Base-by-base conservation (phyloP, 2,888 invertebrate species). In the Scrobipalpa costella region DNA sequence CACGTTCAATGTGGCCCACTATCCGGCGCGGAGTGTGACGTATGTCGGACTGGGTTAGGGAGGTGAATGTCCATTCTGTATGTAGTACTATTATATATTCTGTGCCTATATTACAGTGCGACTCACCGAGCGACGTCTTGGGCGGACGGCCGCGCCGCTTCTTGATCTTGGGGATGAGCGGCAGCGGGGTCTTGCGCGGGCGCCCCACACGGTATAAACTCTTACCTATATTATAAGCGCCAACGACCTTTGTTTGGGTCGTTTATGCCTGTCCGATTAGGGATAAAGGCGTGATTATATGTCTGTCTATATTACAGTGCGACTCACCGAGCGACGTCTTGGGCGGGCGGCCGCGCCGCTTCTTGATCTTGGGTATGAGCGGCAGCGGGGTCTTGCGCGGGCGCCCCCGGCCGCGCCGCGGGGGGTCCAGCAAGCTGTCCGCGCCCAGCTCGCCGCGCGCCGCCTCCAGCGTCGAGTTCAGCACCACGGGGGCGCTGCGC, bases 261-360 rank as follows among this genome's bases (percentile, higher is more conserved):
- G n/a, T n/a, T n/a, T n/a, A n/a, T n/a, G n/a, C n/a, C n/a, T n/a
- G n/a, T n/a, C n/a, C n/a, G n/a, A n/a, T n/a, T n/a, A n/a, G n/a
- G n/a, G n/a, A n/a, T n/a, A n/a, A n/a, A n/a, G n/a, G n/a, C n/a
- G n/a, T n/a, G n/a, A n/a, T n/a, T n/a, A n/a, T n/a, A n/a, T n/a
- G n/a, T n/a, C n/a, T n/a, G n/a, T n/a, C n/a, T n/a, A n/a, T n/a
- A n/a, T n/a, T n/a, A n/a, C n/a, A 17, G 8, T 49, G 17, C 17
- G 44, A 79, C 74, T 81, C 55, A 91, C 90, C 90, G n/a, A 90
- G 78, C 17, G 88, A 88, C 0, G 91, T 89, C 77, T 92, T 92
- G 7, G 92, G 92, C 67, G 92, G 84, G 1, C 84, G 77, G 2
- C 84, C 83, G n/a, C 84, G 66, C 63, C 73, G 71, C 69, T 83